A percentile compares a stretch with the other conserved stretches of the same genome.
phyloP scores from a whole-genome alignment of 2,113 vertebrate genomes.

The Anoplopoma fimbria region DNA sequence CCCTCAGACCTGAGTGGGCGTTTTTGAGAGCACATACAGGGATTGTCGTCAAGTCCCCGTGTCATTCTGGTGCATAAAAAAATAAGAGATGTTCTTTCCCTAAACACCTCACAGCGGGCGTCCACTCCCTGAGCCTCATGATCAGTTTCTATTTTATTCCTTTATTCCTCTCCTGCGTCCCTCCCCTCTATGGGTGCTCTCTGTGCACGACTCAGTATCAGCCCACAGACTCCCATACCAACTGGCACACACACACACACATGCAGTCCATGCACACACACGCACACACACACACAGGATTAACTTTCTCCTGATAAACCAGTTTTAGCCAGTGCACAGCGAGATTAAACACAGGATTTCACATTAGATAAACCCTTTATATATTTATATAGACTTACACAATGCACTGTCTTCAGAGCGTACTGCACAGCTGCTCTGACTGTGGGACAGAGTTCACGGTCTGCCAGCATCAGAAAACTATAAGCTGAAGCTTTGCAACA shows the following conservation, averaged over 20 bases:
- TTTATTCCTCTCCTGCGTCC: not conserved
- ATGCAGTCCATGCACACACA: slow-evolving; percentile 35
- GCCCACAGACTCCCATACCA: slow-evolving; percentile 2
- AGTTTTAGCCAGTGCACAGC: slow-evolving; percentile 60
- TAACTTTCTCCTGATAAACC: slow-evolving; percentile 69
- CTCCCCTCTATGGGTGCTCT: not conserved
- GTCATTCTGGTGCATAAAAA: slow-evolving; percentile 38
- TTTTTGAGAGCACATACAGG: slow-evolving; percentile 11
- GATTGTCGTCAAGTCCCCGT: not conserved
- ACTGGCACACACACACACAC: slow-evolving; percentile 19
- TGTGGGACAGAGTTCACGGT: slow-evolving; percentile 21
- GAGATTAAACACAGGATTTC: slow-evolving; percentile 75
- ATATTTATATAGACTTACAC: slow-evolving; percentile 55
- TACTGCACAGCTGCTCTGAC: not conserved
- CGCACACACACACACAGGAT: slow-evolving; percentile 65
- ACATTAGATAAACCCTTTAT: slow-evolving; percentile 65
- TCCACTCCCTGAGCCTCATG: slow-evolving; percentile 3
- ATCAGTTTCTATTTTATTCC: slow-evolving; percentile 2
- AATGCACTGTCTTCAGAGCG: slow-evolving; percentile 24
- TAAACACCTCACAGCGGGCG: not conserved
- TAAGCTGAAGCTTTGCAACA: slow-evolving; percentile 14
- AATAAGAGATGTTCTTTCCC: slow-evolving; percentile 26
- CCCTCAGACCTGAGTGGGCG: slow-evolving; percentile 35
- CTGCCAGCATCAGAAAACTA: slow-evolving; percentile 9
- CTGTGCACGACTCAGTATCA: not conserved